These are phyloP conservation scores for Eupithecia subumbrata DNA, from an alignment of 2,888 invertebrate species.

Conservation along the genomic window DNA sequence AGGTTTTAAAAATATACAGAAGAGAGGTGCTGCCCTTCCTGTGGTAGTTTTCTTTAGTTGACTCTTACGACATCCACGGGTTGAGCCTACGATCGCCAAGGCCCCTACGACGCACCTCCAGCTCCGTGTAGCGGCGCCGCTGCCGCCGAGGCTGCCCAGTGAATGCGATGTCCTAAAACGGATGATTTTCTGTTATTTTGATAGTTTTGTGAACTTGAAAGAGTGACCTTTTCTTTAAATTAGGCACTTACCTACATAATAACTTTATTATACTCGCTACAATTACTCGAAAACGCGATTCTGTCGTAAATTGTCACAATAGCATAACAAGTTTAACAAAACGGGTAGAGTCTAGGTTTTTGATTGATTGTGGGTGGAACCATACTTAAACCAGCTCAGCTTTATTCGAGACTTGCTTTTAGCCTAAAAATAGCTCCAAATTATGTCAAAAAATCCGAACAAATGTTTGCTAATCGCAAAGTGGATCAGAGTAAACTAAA, in stretches of 20 bases:
- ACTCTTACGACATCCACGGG: too few relatives aligned
- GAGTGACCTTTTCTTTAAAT: background rate
- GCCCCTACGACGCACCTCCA: too few relatives aligned
- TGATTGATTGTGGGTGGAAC: conserved; percentile 37
- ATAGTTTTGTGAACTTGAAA: background rate
- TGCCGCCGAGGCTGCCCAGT: too few relatives aligned
- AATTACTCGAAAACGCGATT: conserved; percentile 39
- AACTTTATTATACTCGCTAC: conserved; percentile 41
- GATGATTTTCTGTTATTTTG: background rate
- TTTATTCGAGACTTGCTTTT: background rate
- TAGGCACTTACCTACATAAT: conserved; percentile 1
- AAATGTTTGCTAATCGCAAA: too few relatives aligned
- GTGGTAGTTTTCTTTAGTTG: too few relatives aligned
- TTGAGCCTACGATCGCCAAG: too few relatives aligned
- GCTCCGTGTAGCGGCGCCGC: too few relatives aligned
- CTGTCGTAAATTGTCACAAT: conserved; percentile 41
- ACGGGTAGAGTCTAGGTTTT: conserved; percentile 18
- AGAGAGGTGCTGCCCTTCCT: too few relatives aligned
- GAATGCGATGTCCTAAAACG: background rate
- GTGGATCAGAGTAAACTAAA: too few relatives aligned
- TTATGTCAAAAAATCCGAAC: too few relatives aligned
- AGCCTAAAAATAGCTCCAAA: too few relatives aligned
- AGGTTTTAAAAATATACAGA: too few relatives aligned
- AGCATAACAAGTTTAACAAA: conserved; percentile 41
- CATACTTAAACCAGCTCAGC: background rate